These are phyloP conservation scores for Tapirus terrestris DNA, from an alignment of 2,113 vertebrate species.

Conservation along the genomic window DNA sequence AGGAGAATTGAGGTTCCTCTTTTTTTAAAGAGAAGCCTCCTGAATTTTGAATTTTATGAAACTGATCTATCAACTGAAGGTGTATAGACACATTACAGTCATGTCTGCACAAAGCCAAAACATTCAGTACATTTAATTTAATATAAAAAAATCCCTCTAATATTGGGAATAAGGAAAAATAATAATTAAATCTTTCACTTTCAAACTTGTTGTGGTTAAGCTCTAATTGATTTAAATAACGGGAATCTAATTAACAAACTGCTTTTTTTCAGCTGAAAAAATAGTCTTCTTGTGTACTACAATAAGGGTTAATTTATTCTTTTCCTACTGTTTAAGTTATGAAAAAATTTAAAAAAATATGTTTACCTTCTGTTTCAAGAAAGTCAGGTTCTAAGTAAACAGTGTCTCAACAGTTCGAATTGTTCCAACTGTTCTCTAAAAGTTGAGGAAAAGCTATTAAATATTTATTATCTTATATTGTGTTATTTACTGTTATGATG, in stretches of 20 bases:
- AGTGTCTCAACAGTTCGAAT: conserved; percentile 65
- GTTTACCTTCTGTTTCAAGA: conserved; percentile 68
- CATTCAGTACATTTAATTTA: not conserved
- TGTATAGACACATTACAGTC: not conserved
- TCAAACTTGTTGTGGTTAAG: not conserved
- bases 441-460: conserved; percentile 62
- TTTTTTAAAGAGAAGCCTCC: not conserved
- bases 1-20: not conserved
- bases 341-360: conserved; percentile 10
- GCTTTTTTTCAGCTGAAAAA: not conserved
- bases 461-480: no score
- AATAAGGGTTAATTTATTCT: conserved; percentile 45
- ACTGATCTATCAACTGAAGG: conserved; percentile 12
- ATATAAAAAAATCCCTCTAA: not conserved
- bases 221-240: conserved; percentile 23
- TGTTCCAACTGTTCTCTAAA: conserved; percentile 67
- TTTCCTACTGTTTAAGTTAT: conserved; percentile 38
- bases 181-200: conserved; percentile 27
- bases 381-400: conserved; percentile 72
- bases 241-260: not conserved
- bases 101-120: not conserved
- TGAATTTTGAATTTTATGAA: not conserved
- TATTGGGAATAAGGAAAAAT: conserved; percentile 8
- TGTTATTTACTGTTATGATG: no score
- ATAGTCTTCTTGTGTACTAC: not conserved